Evolutionary conservation across 37 sponge, comb jelly and placozoan species (phyloP), one percentile per base, ranked within the genome.

Genomic region (Mnemiopsis leidyi): DNA sequence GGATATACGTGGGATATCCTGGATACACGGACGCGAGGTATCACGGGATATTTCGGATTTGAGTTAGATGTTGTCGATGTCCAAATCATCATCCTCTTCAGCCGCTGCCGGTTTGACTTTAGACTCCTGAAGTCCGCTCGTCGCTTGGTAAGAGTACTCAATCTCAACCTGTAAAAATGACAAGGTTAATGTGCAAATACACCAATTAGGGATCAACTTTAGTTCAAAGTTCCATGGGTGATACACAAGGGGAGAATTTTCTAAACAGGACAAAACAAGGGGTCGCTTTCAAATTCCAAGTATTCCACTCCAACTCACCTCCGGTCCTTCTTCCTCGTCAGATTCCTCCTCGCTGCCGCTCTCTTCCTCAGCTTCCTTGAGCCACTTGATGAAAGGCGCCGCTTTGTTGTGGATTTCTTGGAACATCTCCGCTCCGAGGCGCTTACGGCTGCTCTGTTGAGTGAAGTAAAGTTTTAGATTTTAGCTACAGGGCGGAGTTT

Each of bases 361-460:
- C 92, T 96, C 98, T 82, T 98, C 98, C 77, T 98, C 98, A 23
- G 98, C 98, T 25, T 95, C 97, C 71, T 94, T 94, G 69, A 98
- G 94, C 98, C 98, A 98, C 20, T 94, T 93, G 7, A 98, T 76
- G 35, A 98, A 93, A 3, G 97, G 97, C 0, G 92, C 94, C 23
- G 90, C 90, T 39, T 85, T 85, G 90, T 38, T 40, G 90, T 85
- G 90, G 39, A 85, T 28, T 61, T 85, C 61, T 37, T 85, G 90
- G 26, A 29, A 23, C 61, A 85, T 40, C 48, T 85, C 76, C 83
- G 95, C 94, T 28, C 83, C 94, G 9, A 96, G 94, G 38, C 94
- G 94, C 93, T 95, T 96, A 95, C 96, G 97, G 23, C 90, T 85
- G 68, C 90, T 33, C 90, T 85, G 37, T 36, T 36, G 24, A 24